phyloP scores from a whole-genome alignment of 2,888 invertebrate genomes.

The Allacma fusca region DNA sequence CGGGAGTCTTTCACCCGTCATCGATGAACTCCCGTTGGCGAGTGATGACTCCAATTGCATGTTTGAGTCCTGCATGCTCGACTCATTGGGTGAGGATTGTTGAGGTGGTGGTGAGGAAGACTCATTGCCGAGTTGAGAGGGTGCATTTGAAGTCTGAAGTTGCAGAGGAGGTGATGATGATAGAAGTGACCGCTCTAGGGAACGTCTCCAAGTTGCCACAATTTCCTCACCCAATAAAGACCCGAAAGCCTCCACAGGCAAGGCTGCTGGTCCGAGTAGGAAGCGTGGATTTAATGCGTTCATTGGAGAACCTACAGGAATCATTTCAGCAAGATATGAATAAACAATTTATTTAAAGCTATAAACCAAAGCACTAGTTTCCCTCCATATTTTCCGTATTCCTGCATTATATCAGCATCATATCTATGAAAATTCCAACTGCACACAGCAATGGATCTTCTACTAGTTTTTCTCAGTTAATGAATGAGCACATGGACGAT shows the following conservation, averaged over 20 bases:
- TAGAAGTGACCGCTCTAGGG: slow-evolving; percentile 69
- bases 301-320: slow-evolving; percentile 58
- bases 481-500: no score
- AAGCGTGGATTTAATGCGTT: slow-evolving; percentile 59
- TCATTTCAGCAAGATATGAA: no score
- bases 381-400: no score
- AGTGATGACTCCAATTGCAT: slow-evolving; percentile 47
- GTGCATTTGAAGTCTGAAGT: slow-evolving; percentile 60
- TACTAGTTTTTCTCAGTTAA: no score
- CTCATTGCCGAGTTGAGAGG: slow-evolving; percentile 58
- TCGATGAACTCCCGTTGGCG: slow-evolving; percentile 57
- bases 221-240: slow-evolving; percentile 78
- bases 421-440: no score
- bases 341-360: no score
- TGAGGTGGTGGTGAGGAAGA: slow-evolving; percentile 59
- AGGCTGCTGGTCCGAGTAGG: slow-evolving; percentile 57
- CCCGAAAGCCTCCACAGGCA: slow-evolving; percentile 63
- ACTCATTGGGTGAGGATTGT: slow-evolving; percentile 57
- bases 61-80: slow-evolving; percentile 52
- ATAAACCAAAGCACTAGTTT: no score
- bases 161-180: slow-evolving; percentile 62
- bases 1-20: slow-evolving; percentile 68
- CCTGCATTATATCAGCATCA: no score
- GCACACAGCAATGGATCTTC: no score
- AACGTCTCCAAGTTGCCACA: slow-evolving; percentile 80